Evolutionary conservation across 53 echinoderm and acorn worm genomes (phyloP), one percentile per base, ranked within the genome.

Genomic region (Paelopatides confundens): DNA sequence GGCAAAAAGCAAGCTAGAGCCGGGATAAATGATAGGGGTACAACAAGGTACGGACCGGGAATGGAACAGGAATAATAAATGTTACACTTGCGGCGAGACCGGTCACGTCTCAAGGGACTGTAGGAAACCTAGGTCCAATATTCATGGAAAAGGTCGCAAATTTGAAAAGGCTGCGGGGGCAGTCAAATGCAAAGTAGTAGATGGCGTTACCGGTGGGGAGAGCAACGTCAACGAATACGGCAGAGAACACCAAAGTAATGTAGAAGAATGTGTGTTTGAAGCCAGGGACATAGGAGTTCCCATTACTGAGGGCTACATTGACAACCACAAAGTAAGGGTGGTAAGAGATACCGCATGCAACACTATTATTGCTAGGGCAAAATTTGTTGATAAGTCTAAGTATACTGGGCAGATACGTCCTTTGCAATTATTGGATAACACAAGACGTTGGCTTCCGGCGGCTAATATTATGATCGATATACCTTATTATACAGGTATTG

Each of bases 91-190:
- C 48, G 40, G 39, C 15, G 0, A 47, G 24, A 5, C 21, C 4
- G 86, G 86, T 69, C 70, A 86, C 29, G 15, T 69, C 28, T 69
- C 86, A 30, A 43, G 70, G 48, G 35, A 86, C 14, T 69, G 86
- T 35, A 39, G 15, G 27, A 15, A 34, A 34, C 28, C 31, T 15
- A 3, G 17, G 30, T 15, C 18, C 15, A 18, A 7, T 2, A 14
- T 9, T 15, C 68, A 31, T 29, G 21, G 21, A 18, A 67, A 18
- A 4, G 18, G 32, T 9, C 29, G 68, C 5, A 67, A 31, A 31
- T 67, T 31, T 31, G 68, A 31, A 35, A 67, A 67, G 18, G 21
- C 30, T 11, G 68, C 29, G 11, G 3, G 68, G 9, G 35, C 32
- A 12, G 68, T 4, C 31, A 32, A 31, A 31, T 13, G 31, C 9